Evolutionary conservation across 2,797 vertebrate species (phyloP), one percentile per base, ranked within the genome.

Genomic region (Amblyopsis hoosieri): DNA sequence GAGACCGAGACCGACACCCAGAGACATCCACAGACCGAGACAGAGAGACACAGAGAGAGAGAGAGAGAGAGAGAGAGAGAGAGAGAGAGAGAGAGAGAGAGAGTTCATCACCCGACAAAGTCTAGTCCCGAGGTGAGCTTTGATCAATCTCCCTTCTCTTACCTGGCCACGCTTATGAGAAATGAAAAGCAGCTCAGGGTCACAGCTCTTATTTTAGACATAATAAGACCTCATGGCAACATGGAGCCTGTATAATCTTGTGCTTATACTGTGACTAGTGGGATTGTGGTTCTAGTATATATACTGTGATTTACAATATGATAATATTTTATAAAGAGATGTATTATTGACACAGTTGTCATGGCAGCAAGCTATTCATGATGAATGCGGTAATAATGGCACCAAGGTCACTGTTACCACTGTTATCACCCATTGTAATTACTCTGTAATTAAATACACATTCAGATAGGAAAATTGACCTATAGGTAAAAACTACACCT

Each of bases 61-160:
- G 15, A 12, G 15, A 17, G 49, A 51, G 29, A 17, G 59, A 15
- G 59, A 50, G 23, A 42, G 45, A 54, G 42, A 46, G 42, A 48
- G 60, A 12, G 23, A 23, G 23, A 11, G 47, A 60, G 29, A 53
- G 45, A 71, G 62, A 65, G 60, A 62, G 23, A 79, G 54, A 57
- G 72, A 74, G 76, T 70, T 79, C 69, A 74, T 80, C 74, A 78
- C 64, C 61, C 1, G 2, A 12, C 11, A 8, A 1, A 48, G 58
- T 65, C n/a, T 54, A 66, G 66, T 61, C 72, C 66, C 29, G 23
- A 69, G 69, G 67, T 77, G 50, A 72, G 60, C 70, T 79, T 75
- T 76, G 59, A 79, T 80, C 73, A 75, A 62, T 79, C 67, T 76
- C 76, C 73, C 54, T 54, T 62, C 19, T 14, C 46, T 77, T 54